phyloP scores from a whole-genome alignment of 2,113 vertebrate genomes.

The Tragulus kanchil region DNA sequence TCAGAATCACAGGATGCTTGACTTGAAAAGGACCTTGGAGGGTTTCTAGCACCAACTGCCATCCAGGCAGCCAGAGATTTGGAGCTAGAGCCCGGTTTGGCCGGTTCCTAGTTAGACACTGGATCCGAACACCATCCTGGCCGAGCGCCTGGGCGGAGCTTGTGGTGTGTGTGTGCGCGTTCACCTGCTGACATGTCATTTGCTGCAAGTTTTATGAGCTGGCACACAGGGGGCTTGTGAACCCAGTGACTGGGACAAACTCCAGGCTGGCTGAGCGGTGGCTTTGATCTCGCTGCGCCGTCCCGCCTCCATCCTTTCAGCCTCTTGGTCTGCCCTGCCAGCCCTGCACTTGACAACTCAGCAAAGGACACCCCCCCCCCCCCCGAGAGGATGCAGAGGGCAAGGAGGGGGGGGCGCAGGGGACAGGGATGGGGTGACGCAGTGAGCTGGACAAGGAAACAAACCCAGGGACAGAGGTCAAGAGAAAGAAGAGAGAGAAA shows the following conservation, averaged over 20 bases:
- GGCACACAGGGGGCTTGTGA: neutral
- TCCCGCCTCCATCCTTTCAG: neutral
- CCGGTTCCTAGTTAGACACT: neutral
- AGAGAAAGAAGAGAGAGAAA: neutral
- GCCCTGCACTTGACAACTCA: neutral
- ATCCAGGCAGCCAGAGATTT: no score
- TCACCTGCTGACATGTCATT: neutral
- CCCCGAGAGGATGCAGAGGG: neutral
- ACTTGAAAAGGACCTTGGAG: neutral
- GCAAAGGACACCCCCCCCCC: neutral
- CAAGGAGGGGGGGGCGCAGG: neutral
- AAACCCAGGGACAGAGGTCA: no score
- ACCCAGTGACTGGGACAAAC: slow-evolving; percentile 70
- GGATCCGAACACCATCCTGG: fast-evolving
- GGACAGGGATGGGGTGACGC: no score
- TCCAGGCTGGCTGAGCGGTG: slow-evolving; percentile 26
- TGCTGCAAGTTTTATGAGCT: slow-evolving; percentile 1
- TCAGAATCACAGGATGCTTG: neutral
- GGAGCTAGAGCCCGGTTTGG: fast-evolving
- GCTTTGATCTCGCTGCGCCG: neutral
- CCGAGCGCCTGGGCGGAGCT: neutral
- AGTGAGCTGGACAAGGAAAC: no score
- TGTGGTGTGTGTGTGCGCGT: neutral
- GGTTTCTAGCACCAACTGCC: neutral
- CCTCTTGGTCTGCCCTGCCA: neutral